Evolutionary conservation across 2,888 invertebrate genomes (phyloP).

Genomic region (Axea sp.): DNA sequence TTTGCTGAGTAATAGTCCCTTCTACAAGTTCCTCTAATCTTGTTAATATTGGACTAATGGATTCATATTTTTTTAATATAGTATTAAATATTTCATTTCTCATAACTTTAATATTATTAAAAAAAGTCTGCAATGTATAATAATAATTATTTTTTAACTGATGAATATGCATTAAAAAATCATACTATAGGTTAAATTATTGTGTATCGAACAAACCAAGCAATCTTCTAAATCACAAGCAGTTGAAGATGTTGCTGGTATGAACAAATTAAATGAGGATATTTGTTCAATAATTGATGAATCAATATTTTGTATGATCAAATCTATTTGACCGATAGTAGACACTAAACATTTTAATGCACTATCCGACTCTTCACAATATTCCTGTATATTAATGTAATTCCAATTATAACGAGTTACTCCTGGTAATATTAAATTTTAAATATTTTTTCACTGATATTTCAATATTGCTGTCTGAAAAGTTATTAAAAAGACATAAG

Average conservation of each 20-base stretch:
- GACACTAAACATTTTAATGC: constrained; percentile 83
- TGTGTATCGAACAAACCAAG: constrained; percentile 37
- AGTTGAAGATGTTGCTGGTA: constrained; percentile 33
- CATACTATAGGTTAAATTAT: too few relatives aligned
- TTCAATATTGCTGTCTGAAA: constrained; percentile 84
- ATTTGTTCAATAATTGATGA: constrained; percentile 63
- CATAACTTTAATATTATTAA: constrained; percentile 85
- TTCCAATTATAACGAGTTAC: constrained; percentile 92
- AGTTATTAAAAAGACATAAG: too few relatives aligned
- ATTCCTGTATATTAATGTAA: constrained; percentile 89
- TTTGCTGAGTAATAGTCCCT: constrained; percentile 88
- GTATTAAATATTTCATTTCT: constrained; percentile 85
- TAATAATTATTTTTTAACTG: too few relatives aligned
- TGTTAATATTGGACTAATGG: constrained; percentile 89
- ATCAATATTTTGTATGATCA: constrained; percentile 76
- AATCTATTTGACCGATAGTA: constrained; percentile 85
- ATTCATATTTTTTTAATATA: constrained; percentile 87
- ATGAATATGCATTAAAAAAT: too few relatives aligned
- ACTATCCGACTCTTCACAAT: constrained; percentile 82
- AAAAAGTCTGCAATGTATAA: constrained; percentile 82
- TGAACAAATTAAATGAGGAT: constrained; percentile 71
- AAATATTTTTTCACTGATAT: constrained; percentile 85
- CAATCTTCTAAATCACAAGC: constrained; percentile 44
- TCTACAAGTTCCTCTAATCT: constrained; percentile 92
- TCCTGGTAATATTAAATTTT: constrained; percentile 89